Percentiles rank a stretch among this genome's conserved stretches.
phyloP scores from a whole-genome alignment of 2,888 invertebrate species.

The Phrixothrix hirtus region DNA sequence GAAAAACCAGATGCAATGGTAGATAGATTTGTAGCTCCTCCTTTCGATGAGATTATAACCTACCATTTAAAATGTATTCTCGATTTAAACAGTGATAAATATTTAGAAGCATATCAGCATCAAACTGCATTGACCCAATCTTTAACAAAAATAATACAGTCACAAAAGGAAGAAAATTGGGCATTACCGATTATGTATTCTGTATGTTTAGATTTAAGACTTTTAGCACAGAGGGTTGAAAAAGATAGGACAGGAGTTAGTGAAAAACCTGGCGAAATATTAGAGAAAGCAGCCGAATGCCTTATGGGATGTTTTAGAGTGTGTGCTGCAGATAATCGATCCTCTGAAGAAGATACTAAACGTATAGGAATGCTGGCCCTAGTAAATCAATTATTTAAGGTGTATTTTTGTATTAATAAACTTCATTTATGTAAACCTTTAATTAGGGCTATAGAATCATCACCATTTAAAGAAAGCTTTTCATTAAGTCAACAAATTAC shows the following conservation, averaged over 20 bases:
- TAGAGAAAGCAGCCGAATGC: constrained; percentile 93
- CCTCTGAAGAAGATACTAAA: constrained; percentile 89
- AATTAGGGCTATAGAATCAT: constrained; percentile 94
- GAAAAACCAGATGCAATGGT: constrained; percentile 73
- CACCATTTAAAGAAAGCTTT: constrained; percentile 86
- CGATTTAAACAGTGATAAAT: constrained; percentile 58
- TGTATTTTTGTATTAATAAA: constrained; percentile 80
- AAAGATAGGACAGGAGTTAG: constrained; percentile 56
- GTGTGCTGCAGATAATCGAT: constrained; percentile 92
- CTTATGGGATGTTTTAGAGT: constrained; percentile 92
- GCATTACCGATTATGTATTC: constrained; percentile 91
- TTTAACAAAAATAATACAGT: constrained; percentile 81
- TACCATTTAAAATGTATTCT: constrained; percentile 73
- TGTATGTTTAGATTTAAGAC: constrained; percentile 84
- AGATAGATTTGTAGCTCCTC: constrained; percentile 69
- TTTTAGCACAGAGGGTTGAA: constrained; percentile 82
- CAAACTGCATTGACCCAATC: constrained; percentile 79
- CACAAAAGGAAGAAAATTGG: constrained; percentile 96
- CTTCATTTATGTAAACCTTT: constrained; percentile 90
- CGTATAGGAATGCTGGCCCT: constrained; percentile 94
- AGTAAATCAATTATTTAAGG: constrained; percentile 96
- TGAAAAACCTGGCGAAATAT: constrained; percentile 68
- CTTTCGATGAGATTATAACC: constrained; percentile 75
- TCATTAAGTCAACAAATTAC: constrained; percentile 93
- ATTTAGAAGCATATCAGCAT: constrained; percentile 72